phyloP scores from a whole-genome alignment of 2,888 invertebrate genomes.

The Gerris lacustris region DNA sequence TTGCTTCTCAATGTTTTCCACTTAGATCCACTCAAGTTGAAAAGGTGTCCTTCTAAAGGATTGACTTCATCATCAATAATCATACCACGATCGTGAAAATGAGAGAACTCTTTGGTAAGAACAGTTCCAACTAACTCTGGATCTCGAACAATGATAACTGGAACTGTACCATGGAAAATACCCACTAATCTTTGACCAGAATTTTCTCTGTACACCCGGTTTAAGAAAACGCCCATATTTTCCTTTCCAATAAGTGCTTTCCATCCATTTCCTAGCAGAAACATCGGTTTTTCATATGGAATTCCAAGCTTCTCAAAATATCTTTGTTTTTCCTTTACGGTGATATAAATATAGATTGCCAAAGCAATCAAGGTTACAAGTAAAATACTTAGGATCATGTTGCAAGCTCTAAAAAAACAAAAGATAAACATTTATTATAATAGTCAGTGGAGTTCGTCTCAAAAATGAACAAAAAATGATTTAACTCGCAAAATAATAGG shows the following conservation, averaged over 20 bases:
- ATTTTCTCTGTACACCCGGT: neutral
- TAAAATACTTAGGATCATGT: neutral
- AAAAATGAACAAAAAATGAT: no score
- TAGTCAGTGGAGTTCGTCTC: no score
- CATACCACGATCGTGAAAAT: constrained; percentile 40
- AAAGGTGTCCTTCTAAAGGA: constrained; percentile 35
- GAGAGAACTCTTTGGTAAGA: constrained; percentile 39
- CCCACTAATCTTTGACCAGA: neutral
- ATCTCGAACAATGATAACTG: constrained; percentile 36
- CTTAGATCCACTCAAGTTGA: constrained; percentile 39
- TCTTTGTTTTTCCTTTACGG: neutral
- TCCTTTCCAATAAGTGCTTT: neutral
- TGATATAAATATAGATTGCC: neutral
- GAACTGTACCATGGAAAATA: neutral
- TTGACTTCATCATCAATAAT: constrained; percentile 31
- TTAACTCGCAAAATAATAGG: no score
- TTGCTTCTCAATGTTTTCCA: constrained; percentile 44
- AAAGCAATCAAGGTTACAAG: neutral
- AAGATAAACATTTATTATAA: no score
- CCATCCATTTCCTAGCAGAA: neutral
- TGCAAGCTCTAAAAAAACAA: neutral
- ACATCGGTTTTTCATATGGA: neutral
- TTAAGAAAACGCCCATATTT: neutral
- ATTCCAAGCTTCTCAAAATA: neutral
- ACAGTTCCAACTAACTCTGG: constrained; percentile 40